phyloP scores from a whole-genome alignment of 2,888 invertebrate genomes.

The Lasioglossum zephyrum region DNA sequence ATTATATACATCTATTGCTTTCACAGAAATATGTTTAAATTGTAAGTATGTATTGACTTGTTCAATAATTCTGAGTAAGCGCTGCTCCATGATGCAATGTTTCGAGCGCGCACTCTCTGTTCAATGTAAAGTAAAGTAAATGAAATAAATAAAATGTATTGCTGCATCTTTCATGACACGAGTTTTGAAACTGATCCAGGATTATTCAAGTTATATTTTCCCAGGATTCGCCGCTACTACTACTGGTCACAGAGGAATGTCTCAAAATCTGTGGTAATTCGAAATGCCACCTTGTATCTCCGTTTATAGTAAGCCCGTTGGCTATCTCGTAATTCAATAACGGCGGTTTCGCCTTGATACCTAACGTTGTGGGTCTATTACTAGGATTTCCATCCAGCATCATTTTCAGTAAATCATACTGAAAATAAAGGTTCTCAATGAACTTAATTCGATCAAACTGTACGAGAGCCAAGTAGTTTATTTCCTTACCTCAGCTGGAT shows the following conservation, averaged over 20 bases:
- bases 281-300: slow-evolving; percentile 85
- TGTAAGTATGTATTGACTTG: neutral
- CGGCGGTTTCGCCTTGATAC: slow-evolving; percentile 88
- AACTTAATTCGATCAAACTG: slow-evolving; percentile 20
- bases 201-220: slow-evolving; percentile 63
- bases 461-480: neutral
- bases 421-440: slow-evolving; percentile 71
- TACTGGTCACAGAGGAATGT: slow-evolving; percentile 78
- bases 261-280: slow-evolving; percentile 84
- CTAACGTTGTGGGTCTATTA: slow-evolving; percentile 90
- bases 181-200: slow-evolving; percentile 10
- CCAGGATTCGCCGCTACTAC: slow-evolving; percentile 73
- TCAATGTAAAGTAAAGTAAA: slow-evolving; percentile 20
- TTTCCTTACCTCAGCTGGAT: slow-evolving; percentile 89
- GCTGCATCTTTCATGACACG: slow-evolving; percentile 3
- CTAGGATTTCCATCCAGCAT: slow-evolving; percentile 92
- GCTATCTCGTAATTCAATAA: slow-evolving; percentile 78
- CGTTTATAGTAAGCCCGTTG: slow-evolving; percentile 82
- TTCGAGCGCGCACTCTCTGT: slow-evolving; percentile 22
- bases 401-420: slow-evolving; percentile 90
- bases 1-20: slow-evolving; percentile 12
- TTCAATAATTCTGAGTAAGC: slow-evolving; percentile 22
- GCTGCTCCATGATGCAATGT: slow-evolving; percentile 24
- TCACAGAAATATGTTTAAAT: neutral
- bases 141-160: slow-evolving; percentile 31